Percentiles rank a stretch among this genome's conserved stretches.
Evolutionary conservation across 2,113 vertebrate genomes (phyloP).

Genomic region (Microtus ochrogaster): DNA sequence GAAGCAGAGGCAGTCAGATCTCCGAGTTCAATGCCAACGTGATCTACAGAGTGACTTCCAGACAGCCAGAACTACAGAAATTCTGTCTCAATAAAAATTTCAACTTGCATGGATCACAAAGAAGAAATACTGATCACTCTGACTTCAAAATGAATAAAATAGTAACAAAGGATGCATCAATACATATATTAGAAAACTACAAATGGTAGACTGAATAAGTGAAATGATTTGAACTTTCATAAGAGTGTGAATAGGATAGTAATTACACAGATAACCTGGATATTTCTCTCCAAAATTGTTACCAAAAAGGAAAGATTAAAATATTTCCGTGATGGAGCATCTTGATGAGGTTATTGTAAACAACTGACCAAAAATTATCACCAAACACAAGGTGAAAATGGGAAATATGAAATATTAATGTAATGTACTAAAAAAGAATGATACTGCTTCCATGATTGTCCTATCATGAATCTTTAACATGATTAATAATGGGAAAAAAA

Average conservation of each 20-base stretch:
- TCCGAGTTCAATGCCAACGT: neutral
- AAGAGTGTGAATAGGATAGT: neutral
- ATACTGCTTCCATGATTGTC: neutral
- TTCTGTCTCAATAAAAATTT: no score
- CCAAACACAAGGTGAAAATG: neutral
- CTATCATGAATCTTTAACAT: neutral
- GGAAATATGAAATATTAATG: neutral
- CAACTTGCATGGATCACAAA: neutral
- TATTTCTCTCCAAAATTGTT: neutral
- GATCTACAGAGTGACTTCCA: neutral
- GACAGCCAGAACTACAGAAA: neutral
- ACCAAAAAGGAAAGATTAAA: neutral
- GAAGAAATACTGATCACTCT: neutral
- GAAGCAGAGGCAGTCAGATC: neutral
- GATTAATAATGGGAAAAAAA: neutral
- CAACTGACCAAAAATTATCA: neutral
- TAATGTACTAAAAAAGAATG: neutral
- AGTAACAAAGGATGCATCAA: neutral
- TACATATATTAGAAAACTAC: neutral
- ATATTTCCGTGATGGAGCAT: neutral
- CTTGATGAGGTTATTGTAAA: neutral
- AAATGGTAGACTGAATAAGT: slow-evolving; percentile 20
- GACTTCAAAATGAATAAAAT: neutral
- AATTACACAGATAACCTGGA: neutral
- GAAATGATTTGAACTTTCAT: neutral